phyloP scores from a whole-genome alignment of 2,888 invertebrate species.

The Ophonus ardosiacus region DNA sequence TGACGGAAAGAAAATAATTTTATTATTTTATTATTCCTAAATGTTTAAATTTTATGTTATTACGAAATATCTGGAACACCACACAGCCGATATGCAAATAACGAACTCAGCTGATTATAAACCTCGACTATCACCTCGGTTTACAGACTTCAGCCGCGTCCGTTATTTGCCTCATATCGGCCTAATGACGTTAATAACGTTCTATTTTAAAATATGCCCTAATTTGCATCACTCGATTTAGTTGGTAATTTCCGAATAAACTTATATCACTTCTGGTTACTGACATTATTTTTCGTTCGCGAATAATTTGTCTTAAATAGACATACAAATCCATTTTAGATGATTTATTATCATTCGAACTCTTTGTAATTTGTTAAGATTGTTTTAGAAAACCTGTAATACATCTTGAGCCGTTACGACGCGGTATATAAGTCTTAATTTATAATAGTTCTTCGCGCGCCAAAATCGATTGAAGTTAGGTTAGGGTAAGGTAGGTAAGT shows the following conservation, averaged over 20 bases:
- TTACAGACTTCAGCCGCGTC: too few species aligned
- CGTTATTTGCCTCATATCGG: too few species aligned
- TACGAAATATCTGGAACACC: too few species aligned
- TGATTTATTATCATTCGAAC: constrained; percentile 1
- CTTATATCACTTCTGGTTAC: neutral
- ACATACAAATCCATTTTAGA: neutral
- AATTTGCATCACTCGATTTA: constrained; percentile 40
- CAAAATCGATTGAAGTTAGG: constrained; percentile 41
- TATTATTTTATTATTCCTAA: too few species aligned
- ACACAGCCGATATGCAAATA: too few species aligned
- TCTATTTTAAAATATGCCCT: neutral
- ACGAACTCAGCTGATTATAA: too few species aligned
- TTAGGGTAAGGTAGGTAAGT: neutral
- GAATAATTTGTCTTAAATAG: constrained; percentile 13
- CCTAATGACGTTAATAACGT: too few species aligned
- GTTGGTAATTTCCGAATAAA: constrained; percentile 39
- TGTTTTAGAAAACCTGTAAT: neutral
- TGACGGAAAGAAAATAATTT: too few species aligned
- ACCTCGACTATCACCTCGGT: too few species aligned
- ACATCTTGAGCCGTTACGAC: neutral
- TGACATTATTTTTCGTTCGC: neutral
- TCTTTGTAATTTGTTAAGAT: neutral
- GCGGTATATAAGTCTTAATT: neutral
- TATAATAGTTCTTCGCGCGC: constrained; percentile 29
- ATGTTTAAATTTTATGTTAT: too few species aligned